Evolutionary conservation across 1,140 invertebrate genomes (phyloP), one percentile per base, ranked within the genome.

Genomic region (Scaptomyza hsui): DNA sequence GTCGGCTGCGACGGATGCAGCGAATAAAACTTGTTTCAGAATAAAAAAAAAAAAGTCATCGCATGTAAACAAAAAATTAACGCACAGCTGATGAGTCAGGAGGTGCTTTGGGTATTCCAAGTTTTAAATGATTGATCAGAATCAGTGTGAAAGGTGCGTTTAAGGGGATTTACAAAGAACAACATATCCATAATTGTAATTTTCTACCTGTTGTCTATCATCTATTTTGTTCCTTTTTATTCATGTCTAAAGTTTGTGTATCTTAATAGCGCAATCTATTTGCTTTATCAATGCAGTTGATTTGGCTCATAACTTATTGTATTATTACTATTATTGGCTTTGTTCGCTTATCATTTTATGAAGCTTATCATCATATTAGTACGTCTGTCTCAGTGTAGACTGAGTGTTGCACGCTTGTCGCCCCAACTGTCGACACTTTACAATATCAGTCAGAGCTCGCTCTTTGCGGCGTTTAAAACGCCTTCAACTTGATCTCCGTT

Each of bases 1-100:
- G 63, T 67, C 32, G 24, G 44, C 60, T 70, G 51, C 45, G 56
- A 37, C 37, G 37, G 65, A 62, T 45, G 57, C 65, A 37, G 26
- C 48, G 42, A 69, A 53, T 51, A 61, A 72, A 72, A 72, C 70
- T 26, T 12, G 70, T 72, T 72, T 67, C 49, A 13, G 41, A 26
- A 16, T 12, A 21, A 29, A 15, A 26, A 41, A 18, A 52, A 4
- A 61, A 13, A 41, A 42, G 42, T 55, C n/a, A 55, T 48, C 35
- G 47, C 32, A 61, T 35, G 37, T 48, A 26, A 61, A 41, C 44
- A 51, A 51, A 37, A 29, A 61, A 61, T 1, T 13, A 37, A 51
- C 70, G 56, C 55, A 68, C 51, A 60, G 42, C 26, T 56, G 64
- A 73, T 85, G 81, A 86, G 35, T 85, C 77, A 80, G 47, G 56